These are phyloP conservation scores for Bombyx huttoni DNA, from an alignment of 2,888 invertebrate genomes.

Conservation along the genomic window DNA sequence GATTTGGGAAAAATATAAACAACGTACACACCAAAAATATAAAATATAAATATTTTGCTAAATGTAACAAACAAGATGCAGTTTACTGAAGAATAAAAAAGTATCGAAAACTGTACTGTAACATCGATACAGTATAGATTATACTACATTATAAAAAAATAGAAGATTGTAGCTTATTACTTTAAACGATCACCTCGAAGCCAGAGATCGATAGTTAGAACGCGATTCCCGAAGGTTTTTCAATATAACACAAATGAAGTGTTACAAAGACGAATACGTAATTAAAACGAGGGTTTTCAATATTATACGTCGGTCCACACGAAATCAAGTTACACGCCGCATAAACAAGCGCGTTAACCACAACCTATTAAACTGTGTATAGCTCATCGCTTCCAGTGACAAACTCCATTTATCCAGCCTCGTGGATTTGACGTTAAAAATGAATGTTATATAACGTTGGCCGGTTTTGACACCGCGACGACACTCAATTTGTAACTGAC, in stretches of 20 bases:
- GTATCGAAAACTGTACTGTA: no score
- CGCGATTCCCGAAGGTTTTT: no score
- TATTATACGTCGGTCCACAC: background rate
- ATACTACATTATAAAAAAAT: no score
- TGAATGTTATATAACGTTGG: slow-evolving; percentile 28
- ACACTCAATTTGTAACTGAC: slow-evolving; percentile 47
- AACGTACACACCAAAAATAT: background rate
- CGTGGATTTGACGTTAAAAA: slow-evolving; percentile 25
- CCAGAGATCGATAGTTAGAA: no score
- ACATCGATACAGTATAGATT: no score
- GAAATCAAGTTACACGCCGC: background rate
- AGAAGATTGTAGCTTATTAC: no score
- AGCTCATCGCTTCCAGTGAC: slow-evolving; percentile 10
- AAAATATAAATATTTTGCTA: background rate
- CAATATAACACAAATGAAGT: no score
- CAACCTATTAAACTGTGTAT: slow-evolving; percentile 1
- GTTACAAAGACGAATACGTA: no score
- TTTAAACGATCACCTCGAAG: no score
- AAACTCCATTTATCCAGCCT: slow-evolving; percentile 22
- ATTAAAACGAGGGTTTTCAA: background rate
- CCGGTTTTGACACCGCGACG: slow-evolving; percentile 23
- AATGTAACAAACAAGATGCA: no score
- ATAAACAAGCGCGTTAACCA: background rate
- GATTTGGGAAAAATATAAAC: background rate
- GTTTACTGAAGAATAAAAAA: no score